Evolutionary conservation across 2,888 invertebrate species (phyloP), one percentile per base, ranked within the genome.

Genomic region (Dynastes hyllus): DNA sequence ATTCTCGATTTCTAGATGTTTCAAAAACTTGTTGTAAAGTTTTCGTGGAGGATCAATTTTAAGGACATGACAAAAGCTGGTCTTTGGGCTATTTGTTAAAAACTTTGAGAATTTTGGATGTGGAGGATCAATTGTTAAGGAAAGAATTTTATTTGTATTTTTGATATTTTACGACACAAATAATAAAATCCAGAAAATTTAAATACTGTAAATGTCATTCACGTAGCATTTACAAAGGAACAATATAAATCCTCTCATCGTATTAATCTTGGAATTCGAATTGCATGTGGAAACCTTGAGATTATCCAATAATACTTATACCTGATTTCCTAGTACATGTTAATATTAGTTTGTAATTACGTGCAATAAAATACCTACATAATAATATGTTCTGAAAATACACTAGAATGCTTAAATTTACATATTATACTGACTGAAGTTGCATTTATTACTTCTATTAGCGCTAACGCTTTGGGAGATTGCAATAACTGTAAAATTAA

Each of bases 401-500:
- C 22, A 69, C 51, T 53, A 69, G 50, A 69, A 4, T n/a, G 29
- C 22, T 53, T 27, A 22, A 27, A 69, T 53, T 69, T 69, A 51
- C 69, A 69, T 69, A 69, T 69, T 32, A 27, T 29, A 9, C 11
- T 29, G 29, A 29, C 51, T 51, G 51, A 5, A 13, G 51, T 69
- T 69, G 69, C 69, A 69, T 29, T 69, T 69, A 69, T 69, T 29
- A 27, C 6, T 2, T 22, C 32, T 32, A 63, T 63, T 63, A 32
- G 29, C 29, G 11, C 63, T 32, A 32, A n/a, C 22, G 55, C 55
- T 22, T 32, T 13, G 5, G 1, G 27, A 61, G 27, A 27, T 61
- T 61, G 32, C 63, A 29, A n/a, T 63, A 63, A 45, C 58, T 58
- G 37, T 16, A 16, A 37, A 61, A 75, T 75, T 63, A 75, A 61